Evolutionary conservation across 2,888 invertebrate genomes (phyloP).

Genomic region (Argyresthia albistria): DNA sequence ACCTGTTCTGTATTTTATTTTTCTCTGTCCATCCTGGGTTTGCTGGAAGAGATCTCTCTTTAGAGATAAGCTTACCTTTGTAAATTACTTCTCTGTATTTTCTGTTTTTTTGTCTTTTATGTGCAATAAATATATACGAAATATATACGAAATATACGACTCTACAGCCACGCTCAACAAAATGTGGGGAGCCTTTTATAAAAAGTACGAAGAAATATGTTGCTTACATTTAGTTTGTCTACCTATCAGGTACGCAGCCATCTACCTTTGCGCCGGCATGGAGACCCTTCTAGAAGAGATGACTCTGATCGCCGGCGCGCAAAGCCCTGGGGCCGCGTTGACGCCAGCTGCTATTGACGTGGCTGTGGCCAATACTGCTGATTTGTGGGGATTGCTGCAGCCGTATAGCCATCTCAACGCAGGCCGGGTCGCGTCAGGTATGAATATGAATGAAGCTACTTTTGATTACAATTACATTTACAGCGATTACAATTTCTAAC

Average conservation of each 20-base stretch:
- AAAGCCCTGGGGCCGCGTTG: conserved; percentile 81
- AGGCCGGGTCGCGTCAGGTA: conserved; percentile 88
- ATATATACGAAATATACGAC: too few relatives aligned
- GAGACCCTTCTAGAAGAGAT: conserved; percentile 93
- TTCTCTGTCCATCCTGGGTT: too few relatives aligned
- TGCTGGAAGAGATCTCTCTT: too few relatives aligned
- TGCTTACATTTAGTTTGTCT: neutral
- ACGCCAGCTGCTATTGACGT: conserved; percentile 87
- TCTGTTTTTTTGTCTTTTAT: too few relatives aligned
- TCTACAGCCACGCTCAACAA: too few relatives aligned
- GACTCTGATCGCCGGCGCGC: conserved; percentile 59
- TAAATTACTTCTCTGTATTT: too few relatives aligned
- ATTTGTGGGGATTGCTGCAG: conserved; percentile 91
- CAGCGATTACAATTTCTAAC: too few relatives aligned
- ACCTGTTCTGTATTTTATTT: too few relatives aligned
- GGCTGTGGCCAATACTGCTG: conserved; percentile 88
- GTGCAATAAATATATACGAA: too few relatives aligned
- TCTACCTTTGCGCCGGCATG: conserved; percentile 90
- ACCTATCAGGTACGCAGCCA: conserved; percentile 81
- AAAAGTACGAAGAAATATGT: neutral
- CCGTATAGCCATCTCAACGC: conserved; percentile 93
- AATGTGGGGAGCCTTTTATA: neutral
- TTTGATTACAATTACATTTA: too few relatives aligned
- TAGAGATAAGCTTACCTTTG: too few relatives aligned
- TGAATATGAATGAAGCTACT: too few relatives aligned